Evolutionary conservation across 1,140 invertebrate genomes (phyloP), one percentile per base, ranked within the genome.

Genomic region (Euura lappo): DNA sequence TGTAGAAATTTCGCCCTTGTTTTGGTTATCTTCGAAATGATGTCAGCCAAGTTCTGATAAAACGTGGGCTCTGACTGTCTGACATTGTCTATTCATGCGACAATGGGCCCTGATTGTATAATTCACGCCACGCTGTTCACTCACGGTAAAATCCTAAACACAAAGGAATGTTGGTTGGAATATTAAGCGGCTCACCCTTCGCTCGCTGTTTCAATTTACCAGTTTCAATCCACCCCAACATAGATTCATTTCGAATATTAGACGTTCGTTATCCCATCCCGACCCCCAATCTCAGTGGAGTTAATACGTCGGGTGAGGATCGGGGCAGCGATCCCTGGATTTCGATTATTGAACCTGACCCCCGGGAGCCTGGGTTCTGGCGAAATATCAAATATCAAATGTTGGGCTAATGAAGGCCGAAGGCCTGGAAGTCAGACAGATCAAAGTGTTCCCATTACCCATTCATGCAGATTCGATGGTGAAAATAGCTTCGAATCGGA

Each of bases 161-260:
- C 51, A 60, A 11, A 60, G 51, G 51, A n/a, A 2, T 60, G 8
- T 3, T 60, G 51, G 51, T 60, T 11, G 51, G 51, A 60, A 60
- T 60, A 60, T 60, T n/a, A 60, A 60, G 51, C 8, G 51, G 51
- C 51, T 60, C 51, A n/a, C 13, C 51, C 51, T 60, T 60, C 51
- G 51, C 51, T 28, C 28, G 8, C 13, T n/a, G 51, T n/a, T 60
- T 60, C 51, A 60, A 60, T 60, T 60, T 60, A 60, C 51, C 51
- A 60, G 4, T 60, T 60, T 60, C 51, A 60, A 60, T n/a, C 51
- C 51, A n/a, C 51, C 51, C 13, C 51, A 6, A 8, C 51, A n/a
- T 60, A 8, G 51, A 28, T 60, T 60, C 51, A 6, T 60, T 60
- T 60, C 51, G 51, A n/a, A 60, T 28, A 28, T 28, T 28, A 28